These are phyloP conservation scores for Melanogrammus aeglefinus DNA, from an alignment of 2,797 vertebrate genomes.

Conservation along the genomic window DNA sequence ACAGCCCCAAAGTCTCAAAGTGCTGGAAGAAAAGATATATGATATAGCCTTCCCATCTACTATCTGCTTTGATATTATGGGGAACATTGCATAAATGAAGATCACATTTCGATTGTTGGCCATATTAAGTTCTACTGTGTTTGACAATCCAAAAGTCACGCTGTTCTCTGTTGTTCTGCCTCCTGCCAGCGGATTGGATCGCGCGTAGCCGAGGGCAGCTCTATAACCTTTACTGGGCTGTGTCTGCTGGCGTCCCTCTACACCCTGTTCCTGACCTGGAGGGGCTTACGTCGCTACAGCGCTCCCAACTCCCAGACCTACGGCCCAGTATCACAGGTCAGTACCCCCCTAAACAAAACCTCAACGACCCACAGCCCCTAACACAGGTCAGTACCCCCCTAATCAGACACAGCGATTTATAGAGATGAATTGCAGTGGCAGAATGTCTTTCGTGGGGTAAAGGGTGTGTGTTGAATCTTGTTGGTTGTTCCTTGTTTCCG, in stretches of 20 bases:
- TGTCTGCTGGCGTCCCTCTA: constrained; percentile 66
- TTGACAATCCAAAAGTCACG: neutral
- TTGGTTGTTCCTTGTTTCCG: constrained; percentile 9
- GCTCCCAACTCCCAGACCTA: constrained; percentile 50
- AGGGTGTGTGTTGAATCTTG: neutral
- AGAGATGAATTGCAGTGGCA: neutral
- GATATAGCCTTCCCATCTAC: neutral
- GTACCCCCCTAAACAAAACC: neutral
- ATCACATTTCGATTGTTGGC: too few species aligned
- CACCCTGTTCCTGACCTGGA: constrained; percentile 71
- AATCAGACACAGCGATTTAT: neutral
- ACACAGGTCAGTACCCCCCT: neutral
- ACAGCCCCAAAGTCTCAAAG: neutral
- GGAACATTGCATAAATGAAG: too few species aligned
- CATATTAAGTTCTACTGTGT: neutral
- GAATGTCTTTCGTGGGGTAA: neutral
- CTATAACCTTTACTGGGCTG: constrained; percentile 53
- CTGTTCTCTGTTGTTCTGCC: constrained; percentile 4
- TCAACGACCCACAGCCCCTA: constrained; percentile 19
- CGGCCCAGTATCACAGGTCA: constrained; percentile 60
- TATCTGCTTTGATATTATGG: neutral
- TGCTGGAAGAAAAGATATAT: neutral
- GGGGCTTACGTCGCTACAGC: constrained; percentile 68
- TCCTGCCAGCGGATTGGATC: constrained; percentile 55
- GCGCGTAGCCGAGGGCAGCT: constrained; percentile 59